Evolutionary conservation across 1,140 invertebrate genomes (phyloP).

Genomic region (Polyergus mexicanus): DNA sequence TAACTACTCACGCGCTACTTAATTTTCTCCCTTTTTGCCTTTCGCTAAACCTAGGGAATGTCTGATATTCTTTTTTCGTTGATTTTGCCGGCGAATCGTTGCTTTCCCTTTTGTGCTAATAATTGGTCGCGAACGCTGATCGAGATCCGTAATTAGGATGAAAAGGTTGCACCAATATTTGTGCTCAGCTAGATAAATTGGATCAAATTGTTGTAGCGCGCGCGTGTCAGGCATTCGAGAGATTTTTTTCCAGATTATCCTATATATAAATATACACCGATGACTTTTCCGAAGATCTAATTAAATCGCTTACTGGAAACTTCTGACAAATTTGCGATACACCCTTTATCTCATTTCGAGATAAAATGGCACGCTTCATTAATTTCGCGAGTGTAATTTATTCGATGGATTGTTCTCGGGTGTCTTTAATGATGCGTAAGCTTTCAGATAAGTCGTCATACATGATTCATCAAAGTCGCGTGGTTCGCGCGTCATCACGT

Average conservation of each 20-base stretch:
- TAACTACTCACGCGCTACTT: slow-evolving; percentile 6
- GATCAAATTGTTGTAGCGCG: slow-evolving; percentile 36
- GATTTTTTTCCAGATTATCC: slow-evolving; percentile 33
- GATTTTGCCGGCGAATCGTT: slow-evolving; percentile 25
- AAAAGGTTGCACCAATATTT: slow-evolving; percentile 55
- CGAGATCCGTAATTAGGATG: slow-evolving; percentile 46
- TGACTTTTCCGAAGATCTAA: slow-evolving; percentile 24
- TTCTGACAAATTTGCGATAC: background rate
- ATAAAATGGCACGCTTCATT: slow-evolving; percentile 3
- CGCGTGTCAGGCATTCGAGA: slow-evolving; percentile 15
- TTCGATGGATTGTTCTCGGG: slow-evolving; percentile 5
- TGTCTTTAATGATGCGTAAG: slow-evolving; percentile 51
- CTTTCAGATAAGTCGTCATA: slow-evolving; percentile 39
- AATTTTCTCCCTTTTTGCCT: background rate
- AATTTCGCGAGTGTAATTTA: background rate
- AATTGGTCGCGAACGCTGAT: slow-evolving; percentile 55
- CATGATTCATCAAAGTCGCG: slow-evolving; percentile 56
- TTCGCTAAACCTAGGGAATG: background rate
- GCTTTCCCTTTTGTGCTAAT: slow-evolving; percentile 44
- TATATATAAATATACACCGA: background rate
- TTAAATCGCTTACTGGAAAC: slow-evolving; percentile 20
- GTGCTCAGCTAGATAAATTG: slow-evolving; percentile 57
- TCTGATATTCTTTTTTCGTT: slow-evolving; percentile 39
- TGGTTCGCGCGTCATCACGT: slow-evolving; percentile 49
- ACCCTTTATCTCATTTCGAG: background rate